A percentile compares a stretch with the other conserved stretches of the same genome.
phyloP scores from a whole-genome alignment of 2,797 vertebrate species.

The Sebastes taczanowskii region DNA sequence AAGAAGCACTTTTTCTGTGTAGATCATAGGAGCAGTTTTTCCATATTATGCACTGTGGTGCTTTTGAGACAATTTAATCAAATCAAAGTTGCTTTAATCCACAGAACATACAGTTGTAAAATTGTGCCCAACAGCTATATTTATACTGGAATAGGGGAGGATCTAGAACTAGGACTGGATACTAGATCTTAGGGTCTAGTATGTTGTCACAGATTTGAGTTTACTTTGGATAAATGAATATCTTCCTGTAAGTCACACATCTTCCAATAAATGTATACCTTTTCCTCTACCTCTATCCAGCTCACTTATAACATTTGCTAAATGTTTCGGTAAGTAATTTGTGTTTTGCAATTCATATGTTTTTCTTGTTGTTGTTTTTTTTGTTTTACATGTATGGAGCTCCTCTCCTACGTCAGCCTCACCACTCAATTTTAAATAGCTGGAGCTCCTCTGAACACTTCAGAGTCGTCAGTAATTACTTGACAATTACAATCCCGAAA shows the following conservation, averaged over 20 bases:
- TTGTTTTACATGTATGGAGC: neutral
- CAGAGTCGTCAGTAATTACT: constrained; percentile 3
- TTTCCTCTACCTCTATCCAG: neutral
- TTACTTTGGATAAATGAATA: neutral
- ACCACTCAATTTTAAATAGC: neutral
- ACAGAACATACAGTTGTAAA: neutral
- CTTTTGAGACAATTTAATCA: neutral
- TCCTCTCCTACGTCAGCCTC: neutral
- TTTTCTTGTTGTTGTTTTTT: neutral
- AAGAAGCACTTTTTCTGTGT: neutral
- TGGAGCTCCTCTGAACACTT: neutral
- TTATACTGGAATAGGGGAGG: neutral
- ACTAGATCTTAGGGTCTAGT: neutral
- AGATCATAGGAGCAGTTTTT: neutral
- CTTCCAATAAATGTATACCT: neutral
- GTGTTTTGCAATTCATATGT: neutral
- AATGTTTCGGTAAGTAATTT: neutral
- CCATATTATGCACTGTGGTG: neutral
- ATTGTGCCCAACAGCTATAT: neutral
- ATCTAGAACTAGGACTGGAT: neutral
- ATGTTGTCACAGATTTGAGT: neutral
- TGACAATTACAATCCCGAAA: constrained; percentile 10
- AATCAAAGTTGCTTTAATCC: neutral
- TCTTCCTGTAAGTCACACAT: neutral
- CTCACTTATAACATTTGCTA: neutral